Base-by-base conservation (phyloP, 1,140 invertebrate species). In the Ylistrum balloti region DNA sequence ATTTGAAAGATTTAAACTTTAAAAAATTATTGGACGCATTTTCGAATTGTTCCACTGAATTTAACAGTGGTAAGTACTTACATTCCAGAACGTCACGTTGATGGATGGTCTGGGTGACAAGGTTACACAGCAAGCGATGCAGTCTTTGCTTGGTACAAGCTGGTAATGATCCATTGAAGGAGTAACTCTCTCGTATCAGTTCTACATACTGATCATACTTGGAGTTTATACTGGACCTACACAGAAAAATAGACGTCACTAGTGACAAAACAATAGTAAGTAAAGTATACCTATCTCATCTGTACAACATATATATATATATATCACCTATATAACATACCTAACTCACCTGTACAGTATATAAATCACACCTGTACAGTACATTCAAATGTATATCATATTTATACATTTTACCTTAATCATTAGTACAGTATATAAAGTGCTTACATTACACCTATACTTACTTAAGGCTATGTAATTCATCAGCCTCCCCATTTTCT, bases 161-260 rank as follows among this genome's bases (percentile, higher is more conserved):
- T 48, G 88, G 35, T 7, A 94, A 34, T 11, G 89, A 91, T 15
- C 90, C 86, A 34, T 88, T 90, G 48, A 90, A 91, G 32, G 88
- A 74, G 38, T 91, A 87, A 0, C 90, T 92, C 48, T 95, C 95
- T n/a, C 89, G 86, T 88, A 96, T 74, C 5, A 96, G 91, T 11
- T 95, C 93, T 2, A 94, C 88, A 89, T 95, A 96, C 92, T 95
- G 95, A 13, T 94, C 94, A 17, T 95, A 86, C 86, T 93, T 94
- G 0, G 92, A 90, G n/a, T 85, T 86, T 0, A 94, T 33, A 86
- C 93, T 94, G 10, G 88, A 91, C 33, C 95, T 96, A 92, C 33
- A 88, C 9, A 28, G 41, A 45, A 45, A 15, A 17, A n/a, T n/a
- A n/a, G n/a, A n/a, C n/a, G n/a, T n/a, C n/a, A n/a, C n/a, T n/a